Evolutionary conservation across 2,888 invertebrate genomes (phyloP), one percentile per base, ranked within the genome.

Genomic region (Metopia argyrocephala): DNA sequence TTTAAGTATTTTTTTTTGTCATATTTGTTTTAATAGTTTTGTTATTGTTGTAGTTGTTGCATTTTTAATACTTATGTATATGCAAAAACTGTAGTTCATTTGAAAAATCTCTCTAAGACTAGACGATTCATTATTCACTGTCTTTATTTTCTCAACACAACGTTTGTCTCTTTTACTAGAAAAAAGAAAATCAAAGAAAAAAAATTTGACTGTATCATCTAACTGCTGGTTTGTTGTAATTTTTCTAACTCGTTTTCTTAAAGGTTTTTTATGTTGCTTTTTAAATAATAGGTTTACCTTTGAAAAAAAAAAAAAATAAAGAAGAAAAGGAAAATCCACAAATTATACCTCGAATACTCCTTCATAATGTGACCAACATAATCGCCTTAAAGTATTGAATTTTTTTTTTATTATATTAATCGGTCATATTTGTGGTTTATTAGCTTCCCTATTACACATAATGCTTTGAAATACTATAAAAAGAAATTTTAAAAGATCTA

Each of bases 81-180:
- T 76, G 68, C 76, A 76, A 79, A 78, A 73, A 61, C 73, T 76
- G 79, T 79, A 81, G 82, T 65, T 79, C 69, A 54, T 73, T 68
- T 64, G 65, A 68, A 68, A 56, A 68, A 56, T 79, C 38, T 61
- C 50, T 48, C 6, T 45, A 28, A 38, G 46, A 57, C 48, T 68
- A 71, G 76, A 79, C 76, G 79, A 79, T 82, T 82, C 79, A 82
- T 79, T 82, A 76, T 76, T 79, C 79, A 79, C 75, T 79, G 76
- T 79, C 79, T 73, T 76, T 82, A 79, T 74, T 82, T 71, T 46
- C 82, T 52, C 68, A 76, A 79, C 69, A 74, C 61, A 69, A 65
- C 69, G 81, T 81, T 78, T 74, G 65, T 78, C 74, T 78, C 70
- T 54, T 50, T 48, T 62, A 69, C 54, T 48, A 50, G 59, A 57